Percentiles rank a stretch among this genome's conserved stretches.
These are phyloP conservation scores for Tinea pellionella DNA, from an alignment of 2,888 invertebrate genomes.

Conservation along the genomic window DNA sequence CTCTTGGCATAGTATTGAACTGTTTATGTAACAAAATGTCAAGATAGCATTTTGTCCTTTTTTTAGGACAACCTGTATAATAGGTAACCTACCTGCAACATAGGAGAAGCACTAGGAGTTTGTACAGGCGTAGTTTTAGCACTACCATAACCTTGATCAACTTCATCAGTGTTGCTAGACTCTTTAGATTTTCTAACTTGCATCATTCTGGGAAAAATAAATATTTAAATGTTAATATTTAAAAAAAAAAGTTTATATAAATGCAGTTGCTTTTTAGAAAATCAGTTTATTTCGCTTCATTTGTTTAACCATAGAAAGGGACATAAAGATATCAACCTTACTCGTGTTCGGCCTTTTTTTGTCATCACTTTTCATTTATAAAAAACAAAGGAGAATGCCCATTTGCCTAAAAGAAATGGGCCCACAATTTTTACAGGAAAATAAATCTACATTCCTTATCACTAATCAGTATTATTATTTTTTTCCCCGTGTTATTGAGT, in stretches of 20 bases:
- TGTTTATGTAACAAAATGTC: too few species aligned
- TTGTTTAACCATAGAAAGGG: constrained; percentile 44
- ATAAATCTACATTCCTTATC: too few species aligned
- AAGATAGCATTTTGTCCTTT: too few species aligned
- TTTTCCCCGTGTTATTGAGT: too few species aligned
- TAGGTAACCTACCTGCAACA: constrained; percentile 24
- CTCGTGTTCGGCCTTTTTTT: constrained; percentile 45
- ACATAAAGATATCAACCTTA: constrained; percentile 40
- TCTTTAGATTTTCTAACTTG: constrained; percentile 49
- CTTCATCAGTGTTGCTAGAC: constrained; percentile 31
- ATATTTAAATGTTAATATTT: neutral
- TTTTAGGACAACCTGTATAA: too few species aligned
- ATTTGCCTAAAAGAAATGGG: too few species aligned
- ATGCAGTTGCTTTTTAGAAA: neutral
- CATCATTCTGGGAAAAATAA: constrained; percentile 48
- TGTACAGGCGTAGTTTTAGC: constrained; percentile 47
- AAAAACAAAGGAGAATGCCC: too few species aligned
- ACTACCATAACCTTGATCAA: constrained; percentile 54
- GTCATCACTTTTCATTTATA: constrained; percentile 12
- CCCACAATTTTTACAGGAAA: too few species aligned
- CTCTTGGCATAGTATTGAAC: too few species aligned
- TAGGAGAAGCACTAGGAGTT: constrained; percentile 45
- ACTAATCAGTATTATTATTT: too few species aligned
- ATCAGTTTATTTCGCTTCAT: constrained; percentile 43
- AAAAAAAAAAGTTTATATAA: neutral